Conservation (phyloP, 1,140 invertebrate species). For the Drosophila repletoides region DNA sequence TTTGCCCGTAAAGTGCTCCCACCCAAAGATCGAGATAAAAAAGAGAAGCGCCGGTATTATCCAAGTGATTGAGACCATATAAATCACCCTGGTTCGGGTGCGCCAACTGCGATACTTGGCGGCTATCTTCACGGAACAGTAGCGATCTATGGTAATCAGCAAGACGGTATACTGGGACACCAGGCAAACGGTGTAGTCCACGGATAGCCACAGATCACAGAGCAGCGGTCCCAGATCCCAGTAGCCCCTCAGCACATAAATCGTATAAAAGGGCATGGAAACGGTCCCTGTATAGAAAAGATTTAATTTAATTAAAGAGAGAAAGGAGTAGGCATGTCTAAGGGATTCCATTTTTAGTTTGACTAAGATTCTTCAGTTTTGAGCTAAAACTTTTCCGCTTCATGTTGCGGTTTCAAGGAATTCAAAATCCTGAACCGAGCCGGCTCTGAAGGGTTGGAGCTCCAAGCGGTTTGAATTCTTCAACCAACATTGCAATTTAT, state of each 20-base stretch:
- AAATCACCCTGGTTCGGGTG: constrained; percentile 95
- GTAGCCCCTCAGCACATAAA: constrained; percentile 97
- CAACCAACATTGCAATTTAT: too few relatives aligned
- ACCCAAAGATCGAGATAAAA: constrained; percentile 99
- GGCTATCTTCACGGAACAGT: constrained; percentile 99
- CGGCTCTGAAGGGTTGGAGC: too few relatives aligned
- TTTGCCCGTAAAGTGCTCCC: constrained; percentile 98
- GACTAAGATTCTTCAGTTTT: too few relatives aligned
- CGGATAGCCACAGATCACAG: constrained; percentile 99
- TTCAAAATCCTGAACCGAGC: too few relatives aligned
- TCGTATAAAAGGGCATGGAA: constrained; percentile 97
- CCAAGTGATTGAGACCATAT: constrained; percentile 98
- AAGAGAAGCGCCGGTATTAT: constrained; percentile 98
- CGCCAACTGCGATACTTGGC: constrained; percentile 98
- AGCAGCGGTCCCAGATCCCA: constrained; percentile 98
- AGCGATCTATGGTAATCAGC: constrained; percentile 98
- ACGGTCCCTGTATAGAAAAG: constrained; percentile 88
- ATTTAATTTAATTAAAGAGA: too few relatives aligned
- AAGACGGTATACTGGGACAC: constrained; percentile 99
- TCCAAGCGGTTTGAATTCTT: too few relatives aligned
- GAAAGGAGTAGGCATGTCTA: too few relatives aligned
- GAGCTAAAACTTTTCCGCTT: too few relatives aligned
- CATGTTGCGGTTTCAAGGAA: too few relatives aligned
- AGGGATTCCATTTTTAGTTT: too few relatives aligned
- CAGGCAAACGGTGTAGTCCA: constrained; percentile 99